phyloP scores from a whole-genome alignment of 2,113 vertebrate species.

The Triplophysa rosa region DNA sequence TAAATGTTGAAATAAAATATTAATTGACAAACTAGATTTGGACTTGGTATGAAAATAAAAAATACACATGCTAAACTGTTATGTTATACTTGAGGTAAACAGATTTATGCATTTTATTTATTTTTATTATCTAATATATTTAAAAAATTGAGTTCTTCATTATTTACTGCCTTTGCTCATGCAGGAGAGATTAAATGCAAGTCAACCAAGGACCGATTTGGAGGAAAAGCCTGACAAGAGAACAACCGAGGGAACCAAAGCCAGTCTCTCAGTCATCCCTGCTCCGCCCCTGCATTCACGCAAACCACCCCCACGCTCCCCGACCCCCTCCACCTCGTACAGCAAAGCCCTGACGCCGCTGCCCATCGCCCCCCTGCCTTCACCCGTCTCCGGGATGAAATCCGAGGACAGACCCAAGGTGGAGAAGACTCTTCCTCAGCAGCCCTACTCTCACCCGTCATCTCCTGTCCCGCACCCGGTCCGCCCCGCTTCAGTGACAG shows the following conservation, averaged over 20 bases:
- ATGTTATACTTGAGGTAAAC: neutral
- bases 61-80: too few species aligned
- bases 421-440: conserved; percentile 78
- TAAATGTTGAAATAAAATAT: too few species aligned
- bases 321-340: conserved; percentile 77
- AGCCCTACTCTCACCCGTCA: conserved; percentile 80
- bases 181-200: conserved; percentile 91
- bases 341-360: conserved; percentile 80
- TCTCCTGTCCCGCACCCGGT: conserved; percentile 79
- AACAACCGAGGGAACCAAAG: conserved; percentile 76
- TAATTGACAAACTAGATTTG: too few species aligned
- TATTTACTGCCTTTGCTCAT: neutral
- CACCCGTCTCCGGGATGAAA: conserved; percentile 82
- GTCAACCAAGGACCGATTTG: conserved; percentile 81
- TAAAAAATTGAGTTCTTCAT: too few species aligned
- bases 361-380: conserved; percentile 75
- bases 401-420: conserved; percentile 86
- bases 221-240: conserved; percentile 87
- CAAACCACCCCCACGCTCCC: conserved; percentile 77
- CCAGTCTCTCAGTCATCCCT: conserved; percentile 69
- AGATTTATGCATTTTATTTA: neutral
- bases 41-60: too few species aligned
- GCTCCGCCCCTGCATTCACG: conserved; percentile 77
- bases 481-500: conserved; percentile 73
- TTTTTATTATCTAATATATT: too few species aligned